Evolutionary conservation across 1,140 invertebrate genomes (phyloP).

Genomic region (Danaus melanippus): DNA sequence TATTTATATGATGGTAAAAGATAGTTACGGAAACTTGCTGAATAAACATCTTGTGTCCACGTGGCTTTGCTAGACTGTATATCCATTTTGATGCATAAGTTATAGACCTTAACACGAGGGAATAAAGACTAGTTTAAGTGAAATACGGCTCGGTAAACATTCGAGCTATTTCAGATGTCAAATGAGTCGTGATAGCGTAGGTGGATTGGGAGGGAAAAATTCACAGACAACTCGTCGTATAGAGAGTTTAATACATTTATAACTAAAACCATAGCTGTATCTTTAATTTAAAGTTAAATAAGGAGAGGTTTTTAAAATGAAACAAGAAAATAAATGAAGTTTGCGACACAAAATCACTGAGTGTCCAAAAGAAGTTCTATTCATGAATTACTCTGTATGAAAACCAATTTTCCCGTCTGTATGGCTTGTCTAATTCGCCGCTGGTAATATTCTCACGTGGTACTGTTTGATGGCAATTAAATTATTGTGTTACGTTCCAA

Average conservation of each 20-base stretch:
- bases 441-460: slow-evolving; percentile 25
- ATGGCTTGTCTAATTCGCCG: slow-evolving; percentile 11
- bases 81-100: neutral
- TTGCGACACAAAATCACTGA: too few relatives aligned
- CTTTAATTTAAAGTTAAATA: too few relatives aligned
- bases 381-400: slow-evolving; percentile 11
- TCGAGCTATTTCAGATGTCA: slow-evolving; percentile 32
- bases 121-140: slow-evolving; percentile 10
- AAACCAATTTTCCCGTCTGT: slow-evolving; percentile 19
- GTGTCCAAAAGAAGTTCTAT: too few relatives aligned
- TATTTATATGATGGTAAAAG: neutral
- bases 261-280: too few relatives aligned
- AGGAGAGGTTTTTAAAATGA: too few relatives aligned
- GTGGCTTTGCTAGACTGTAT: slow-evolving; percentile 16
- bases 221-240: too few relatives aligned
- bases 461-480: slow-evolving; percentile 25
- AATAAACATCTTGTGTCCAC: slow-evolving; percentile 17
- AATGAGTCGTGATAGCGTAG: slow-evolving; percentile 29
- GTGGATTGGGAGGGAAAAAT: slow-evolving; percentile 5
- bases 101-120: slow-evolving; percentile 9
- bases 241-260: too few relatives aligned
- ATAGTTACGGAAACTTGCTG: neutral
- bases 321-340: too few relatives aligned
- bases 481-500: slow-evolving; percentile 23
- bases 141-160: slow-evolving; percentile 12